A percentile compares a stretch with the other conserved stretches of the same genome.
Conservation (phyloP, 2,888 invertebrate species). For the Camponotus fellah region DNA sequence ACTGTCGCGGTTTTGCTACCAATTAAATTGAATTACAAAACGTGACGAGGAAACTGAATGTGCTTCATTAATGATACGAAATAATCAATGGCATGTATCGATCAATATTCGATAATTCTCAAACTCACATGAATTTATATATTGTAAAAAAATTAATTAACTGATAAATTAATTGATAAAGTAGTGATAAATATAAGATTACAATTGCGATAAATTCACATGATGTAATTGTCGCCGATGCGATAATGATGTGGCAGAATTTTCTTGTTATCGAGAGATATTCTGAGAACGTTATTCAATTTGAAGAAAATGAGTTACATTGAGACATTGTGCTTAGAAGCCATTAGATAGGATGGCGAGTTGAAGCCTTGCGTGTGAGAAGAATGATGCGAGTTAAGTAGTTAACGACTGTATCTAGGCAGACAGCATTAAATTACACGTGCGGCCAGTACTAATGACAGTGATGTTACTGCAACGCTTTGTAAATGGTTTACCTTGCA, state of each 20-base stretch:
- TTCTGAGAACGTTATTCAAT: neutral
- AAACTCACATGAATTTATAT: neutral
- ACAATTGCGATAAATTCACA: neutral
- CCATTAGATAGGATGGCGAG: neutral
- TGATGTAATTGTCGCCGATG: neutral
- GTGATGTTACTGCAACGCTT: neutral
- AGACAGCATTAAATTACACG: conserved; percentile 24
- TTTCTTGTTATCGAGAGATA: neutral
- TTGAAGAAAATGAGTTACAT: neutral
- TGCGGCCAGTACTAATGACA: conserved; percentile 9
- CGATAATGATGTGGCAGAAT: neutral
- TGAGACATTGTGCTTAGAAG: conserved; percentile 11
- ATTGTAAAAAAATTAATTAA: neutral
- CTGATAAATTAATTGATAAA: neutral
- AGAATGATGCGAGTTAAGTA: conserved; percentile 14
- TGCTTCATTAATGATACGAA: conserved; percentile 12
- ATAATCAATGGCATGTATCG: conserved; percentile 5
- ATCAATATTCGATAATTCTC: neutral
- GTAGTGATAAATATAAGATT: neutral
- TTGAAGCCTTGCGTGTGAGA: conserved; percentile 27
- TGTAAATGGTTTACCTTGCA: conserved; percentile 67
- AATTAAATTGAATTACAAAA: conserved; percentile 28
- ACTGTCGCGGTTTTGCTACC: neutral
- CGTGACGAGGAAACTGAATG: neutral
- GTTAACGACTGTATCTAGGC: neutral